Evolutionary conservation across 2,888 invertebrate species (phyloP).

Genomic region (Meiosimyza platycephala): DNA sequence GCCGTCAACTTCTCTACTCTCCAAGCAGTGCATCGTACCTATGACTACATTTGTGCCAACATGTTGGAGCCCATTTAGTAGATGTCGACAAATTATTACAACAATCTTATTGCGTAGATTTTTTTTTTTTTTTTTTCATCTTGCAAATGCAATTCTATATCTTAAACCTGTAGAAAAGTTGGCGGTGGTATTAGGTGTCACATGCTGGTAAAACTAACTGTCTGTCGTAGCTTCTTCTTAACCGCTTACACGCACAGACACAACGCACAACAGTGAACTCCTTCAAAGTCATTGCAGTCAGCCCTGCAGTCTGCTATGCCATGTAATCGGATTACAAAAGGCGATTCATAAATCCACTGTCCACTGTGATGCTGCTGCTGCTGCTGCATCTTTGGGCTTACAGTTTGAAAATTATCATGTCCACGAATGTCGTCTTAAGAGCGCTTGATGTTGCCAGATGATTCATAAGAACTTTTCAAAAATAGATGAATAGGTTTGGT

Average conservation of each 20-base stretch:
- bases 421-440: conserved; percentile 34
- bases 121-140: conserved; percentile 14
- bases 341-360: conserved; percentile 52
- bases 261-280: not conserved
- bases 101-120: conserved; percentile 28
- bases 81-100: conserved; percentile 37
- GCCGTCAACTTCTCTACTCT: not conserved
- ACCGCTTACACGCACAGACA: not conserved
- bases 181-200: conserved; percentile 1
- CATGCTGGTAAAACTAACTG: not conserved
- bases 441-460: too few species aligned
- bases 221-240: too few species aligned
- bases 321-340: conserved; percentile 52
- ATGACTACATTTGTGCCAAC: conserved; percentile 7
- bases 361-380: conserved; percentile 32
- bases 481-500: too few species aligned
- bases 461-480: too few species aligned
- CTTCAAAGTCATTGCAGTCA: not conserved
- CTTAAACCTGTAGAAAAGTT: not conserved
- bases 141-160: not conserved
- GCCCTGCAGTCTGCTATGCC: conserved; percentile 4
- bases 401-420: conserved; percentile 49
- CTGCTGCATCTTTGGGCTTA: conserved; percentile 41
- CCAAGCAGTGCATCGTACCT: not conserved
- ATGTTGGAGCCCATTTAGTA: conserved; percentile 6